Base-by-base conservation (phyloP, 2,888 invertebrate species). In the Noctua fimbriata region DNA sequence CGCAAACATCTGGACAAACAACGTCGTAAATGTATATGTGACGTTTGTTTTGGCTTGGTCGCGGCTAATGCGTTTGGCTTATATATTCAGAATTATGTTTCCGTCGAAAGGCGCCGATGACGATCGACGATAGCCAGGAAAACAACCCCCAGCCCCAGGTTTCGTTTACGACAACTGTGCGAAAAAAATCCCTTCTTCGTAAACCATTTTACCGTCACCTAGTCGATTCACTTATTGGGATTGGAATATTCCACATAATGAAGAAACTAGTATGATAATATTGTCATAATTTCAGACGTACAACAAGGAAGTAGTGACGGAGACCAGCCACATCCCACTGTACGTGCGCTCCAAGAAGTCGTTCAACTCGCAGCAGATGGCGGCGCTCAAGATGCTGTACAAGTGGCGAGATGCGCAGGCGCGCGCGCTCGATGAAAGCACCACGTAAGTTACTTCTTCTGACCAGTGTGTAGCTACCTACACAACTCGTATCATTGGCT, bases 351-450 rank as follows among this genome's bases (percentile, higher is more conserved):
- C 98, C 79, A 98, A 98, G 91, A 98, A 98, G 88, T 95, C 97
- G 78, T 99, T 99, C 93, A 99, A 99, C 94, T 98, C 98, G 83
- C 97, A 98, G 58, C 99, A 99, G 94, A 93, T 99, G 92, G 97
- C 97, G 90, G 99, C 99, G 0, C 96, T 99, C 55, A 97, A 97
- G 87, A 97, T 98, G 90, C 94, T 99, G 24, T 99, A 98, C 94
- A 97, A 97, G 73, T 99, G 99, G 99, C 97, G 99, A 69, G 99
- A 99, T 94, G 92, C 95, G 28, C 97, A 98, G 12, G 99, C 99
- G 0, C 96, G 99, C 49, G 94, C 97, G 76, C 98, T 99, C 91
- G 99, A 99, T 94, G 99, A 99, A 94, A 99, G 99, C 93, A 97
- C 97, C 66, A 98, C 98, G 97, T 98, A 93, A 94, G 96, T 94